Percentiles rank a stretch among this genome's conserved stretches.
These are phyloP conservation scores for Zosterops pallidus DNA, from an alignment of 2,113 vertebrate species.

Conservation along the genomic window DNA sequence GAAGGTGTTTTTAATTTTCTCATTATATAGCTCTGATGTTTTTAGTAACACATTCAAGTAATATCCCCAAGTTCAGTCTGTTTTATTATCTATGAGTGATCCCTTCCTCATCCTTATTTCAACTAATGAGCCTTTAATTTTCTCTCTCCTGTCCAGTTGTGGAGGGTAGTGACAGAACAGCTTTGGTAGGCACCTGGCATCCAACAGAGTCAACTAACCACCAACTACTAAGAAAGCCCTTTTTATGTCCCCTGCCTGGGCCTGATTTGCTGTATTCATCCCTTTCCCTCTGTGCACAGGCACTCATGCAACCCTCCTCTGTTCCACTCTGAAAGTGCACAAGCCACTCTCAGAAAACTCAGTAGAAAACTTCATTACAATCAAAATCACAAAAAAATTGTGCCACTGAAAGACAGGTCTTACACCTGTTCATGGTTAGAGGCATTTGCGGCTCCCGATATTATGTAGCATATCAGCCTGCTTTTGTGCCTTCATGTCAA, in stretches of 20 bases:
- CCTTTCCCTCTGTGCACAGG: not conserved
- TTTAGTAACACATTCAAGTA: not conserved
- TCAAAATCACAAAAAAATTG: not conserved
- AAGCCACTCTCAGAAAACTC: not conserved
- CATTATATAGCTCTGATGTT: not conserved
- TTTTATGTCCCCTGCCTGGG: not conserved
- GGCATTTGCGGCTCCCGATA: not conserved
- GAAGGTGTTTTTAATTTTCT: not conserved
- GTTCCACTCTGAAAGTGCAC: not conserved
- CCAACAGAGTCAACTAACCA: not conserved
- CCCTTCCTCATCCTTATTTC: not conserved
- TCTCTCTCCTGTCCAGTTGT: not conserved
- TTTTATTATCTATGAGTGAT: not conserved
- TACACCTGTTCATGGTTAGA: not conserved
- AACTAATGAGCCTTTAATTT: fast-evolving
- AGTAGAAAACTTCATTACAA: not conserved
- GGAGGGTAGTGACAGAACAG: not conserved
- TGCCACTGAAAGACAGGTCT: not conserved
- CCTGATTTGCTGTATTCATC: not conserved
- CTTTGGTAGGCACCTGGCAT: not conserved
- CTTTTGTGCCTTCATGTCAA: not conserved
- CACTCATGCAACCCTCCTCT: not conserved
- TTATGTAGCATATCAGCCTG: not conserved
- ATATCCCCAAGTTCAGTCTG: not conserved
- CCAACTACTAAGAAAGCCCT: not conserved